Evolutionary conservation across 2,888 invertebrate genomes (phyloP).

Genomic region (Ctenicera cuprea): DNA sequence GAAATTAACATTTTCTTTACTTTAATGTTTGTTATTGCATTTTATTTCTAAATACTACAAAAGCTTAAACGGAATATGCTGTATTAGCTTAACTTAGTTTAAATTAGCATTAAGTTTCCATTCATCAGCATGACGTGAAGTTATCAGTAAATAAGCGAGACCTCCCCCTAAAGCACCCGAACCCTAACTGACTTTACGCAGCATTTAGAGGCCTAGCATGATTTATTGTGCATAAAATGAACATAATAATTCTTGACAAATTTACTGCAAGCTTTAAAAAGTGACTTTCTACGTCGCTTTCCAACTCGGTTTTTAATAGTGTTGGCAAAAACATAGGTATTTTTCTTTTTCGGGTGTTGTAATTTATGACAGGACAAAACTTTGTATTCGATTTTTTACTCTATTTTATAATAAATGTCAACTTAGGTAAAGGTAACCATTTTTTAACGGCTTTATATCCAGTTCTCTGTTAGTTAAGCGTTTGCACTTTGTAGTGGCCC

Average conservation of each 20-base stretch:
- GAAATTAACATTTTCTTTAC: no score
- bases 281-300: constrained; percentile 31
- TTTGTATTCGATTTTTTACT: constrained; percentile 30
- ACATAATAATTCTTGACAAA: constrained; percentile 63
- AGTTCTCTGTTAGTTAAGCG: background rate
- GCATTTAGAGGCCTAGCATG: constrained; percentile 61
- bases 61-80: background rate
- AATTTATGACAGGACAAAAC: constrained; percentile 29
- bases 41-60: no score
- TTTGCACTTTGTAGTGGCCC: no score
- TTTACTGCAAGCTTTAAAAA: constrained; percentile 56
- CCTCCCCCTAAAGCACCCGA: constrained; percentile 62
- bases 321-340: constrained; percentile 13
- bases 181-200: constrained; percentile 57
- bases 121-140: constrained; percentile 71
- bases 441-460: constrained; percentile 35
- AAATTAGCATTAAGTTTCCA: constrained; percentile 72
- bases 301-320: constrained; percentile 13
- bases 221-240: constrained; percentile 64
- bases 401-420: constrained; percentile 43
- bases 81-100: constrained; percentile 66
- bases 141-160: constrained; percentile 72
- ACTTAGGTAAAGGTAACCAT: constrained; percentile 25
- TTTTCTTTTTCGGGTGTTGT: constrained; percentile 14
- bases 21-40: no score